These are phyloP conservation scores for Calyptomena viridis DNA, from an alignment of 2,113 vertebrate genomes.

Conservation along the genomic window DNA sequence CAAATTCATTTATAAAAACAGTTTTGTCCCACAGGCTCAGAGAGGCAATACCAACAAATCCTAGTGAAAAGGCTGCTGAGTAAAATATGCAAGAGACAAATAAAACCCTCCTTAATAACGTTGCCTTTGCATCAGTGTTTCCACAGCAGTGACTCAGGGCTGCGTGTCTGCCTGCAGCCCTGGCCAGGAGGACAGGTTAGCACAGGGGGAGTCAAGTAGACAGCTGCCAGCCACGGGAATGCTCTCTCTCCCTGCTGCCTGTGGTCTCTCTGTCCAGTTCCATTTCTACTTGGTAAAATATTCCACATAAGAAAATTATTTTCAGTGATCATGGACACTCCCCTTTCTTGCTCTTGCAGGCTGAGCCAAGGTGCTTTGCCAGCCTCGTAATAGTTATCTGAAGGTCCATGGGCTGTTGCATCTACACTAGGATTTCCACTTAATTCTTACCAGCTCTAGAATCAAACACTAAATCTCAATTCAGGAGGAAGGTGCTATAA, in stretches of 20 bases:
- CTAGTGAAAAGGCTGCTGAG: not conserved
- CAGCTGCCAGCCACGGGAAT: not conserved
- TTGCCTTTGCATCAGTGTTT: conserved; percentile 1
- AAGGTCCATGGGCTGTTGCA: not conserved
- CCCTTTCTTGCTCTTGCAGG: not conserved
- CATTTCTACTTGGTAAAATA: not conserved
- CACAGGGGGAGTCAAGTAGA: not conserved
- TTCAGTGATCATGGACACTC: not conserved
- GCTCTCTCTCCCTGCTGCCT: not conserved
- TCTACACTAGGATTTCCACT: conserved; percentile 29
- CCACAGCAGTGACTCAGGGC: not conserved
- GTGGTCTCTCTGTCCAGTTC: not conserved
- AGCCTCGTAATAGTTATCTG: not conserved
- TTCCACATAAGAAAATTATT: not conserved
- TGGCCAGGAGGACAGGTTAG: not conserved
- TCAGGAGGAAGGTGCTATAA: not conserved
- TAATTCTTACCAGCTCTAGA: not conserved
- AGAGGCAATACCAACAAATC: not conserved
- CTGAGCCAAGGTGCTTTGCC: not conserved
- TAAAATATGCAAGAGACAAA: not conserved
- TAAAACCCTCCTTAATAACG: not conserved
- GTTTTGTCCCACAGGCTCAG: not conserved
- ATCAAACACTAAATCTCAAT: not conserved
- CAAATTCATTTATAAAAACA: not conserved
- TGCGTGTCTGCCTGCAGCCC: not conserved